Conservation (phyloP, 2,888 invertebrate species). For the Chrysodeixis includens region DNA sequence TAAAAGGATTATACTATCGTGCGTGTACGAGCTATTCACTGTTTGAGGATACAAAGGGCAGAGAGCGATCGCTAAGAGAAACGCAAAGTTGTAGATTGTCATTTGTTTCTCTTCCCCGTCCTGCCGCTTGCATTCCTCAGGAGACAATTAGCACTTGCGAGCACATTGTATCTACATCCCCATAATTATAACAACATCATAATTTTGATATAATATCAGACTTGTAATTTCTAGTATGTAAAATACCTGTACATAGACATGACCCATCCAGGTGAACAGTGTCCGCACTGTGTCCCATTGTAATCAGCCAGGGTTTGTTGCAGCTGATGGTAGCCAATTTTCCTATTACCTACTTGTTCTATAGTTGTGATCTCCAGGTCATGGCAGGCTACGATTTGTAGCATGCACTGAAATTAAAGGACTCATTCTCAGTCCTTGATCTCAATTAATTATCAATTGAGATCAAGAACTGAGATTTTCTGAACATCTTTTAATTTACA, state of each 20-base stretch:
- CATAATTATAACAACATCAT: not conserved
- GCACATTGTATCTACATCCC: too few species aligned
- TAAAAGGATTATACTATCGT: not conserved
- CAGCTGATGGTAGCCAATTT: constrained; percentile 90
- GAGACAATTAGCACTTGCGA: too few species aligned
- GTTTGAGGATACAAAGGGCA: too few species aligned
- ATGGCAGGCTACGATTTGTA: constrained; percentile 89
- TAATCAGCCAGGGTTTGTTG: constrained; percentile 89
- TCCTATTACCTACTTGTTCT: constrained; percentile 91
- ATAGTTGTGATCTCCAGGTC: constrained; percentile 91
- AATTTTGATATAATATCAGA: not conserved
- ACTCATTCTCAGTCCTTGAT: too few species aligned
- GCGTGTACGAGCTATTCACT: too few species aligned
- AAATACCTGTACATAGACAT: constrained; percentile 91
- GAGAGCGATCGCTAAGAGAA: too few species aligned
- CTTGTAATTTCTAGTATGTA: not conserved
- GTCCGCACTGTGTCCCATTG: constrained; percentile 92
- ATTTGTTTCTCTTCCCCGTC: too few species aligned
- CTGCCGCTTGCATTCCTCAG: too few species aligned
- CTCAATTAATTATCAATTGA: too few species aligned
- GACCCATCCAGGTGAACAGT: constrained; percentile 93
- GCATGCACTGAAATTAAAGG: constrained; percentile 85
- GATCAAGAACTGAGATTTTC: too few species aligned
- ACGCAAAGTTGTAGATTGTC: too few species aligned
- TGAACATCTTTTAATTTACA: too few species aligned